Base-by-base conservation (phyloP, 2,888 invertebrate genomes). In the Callyntrura sp. region DNA sequence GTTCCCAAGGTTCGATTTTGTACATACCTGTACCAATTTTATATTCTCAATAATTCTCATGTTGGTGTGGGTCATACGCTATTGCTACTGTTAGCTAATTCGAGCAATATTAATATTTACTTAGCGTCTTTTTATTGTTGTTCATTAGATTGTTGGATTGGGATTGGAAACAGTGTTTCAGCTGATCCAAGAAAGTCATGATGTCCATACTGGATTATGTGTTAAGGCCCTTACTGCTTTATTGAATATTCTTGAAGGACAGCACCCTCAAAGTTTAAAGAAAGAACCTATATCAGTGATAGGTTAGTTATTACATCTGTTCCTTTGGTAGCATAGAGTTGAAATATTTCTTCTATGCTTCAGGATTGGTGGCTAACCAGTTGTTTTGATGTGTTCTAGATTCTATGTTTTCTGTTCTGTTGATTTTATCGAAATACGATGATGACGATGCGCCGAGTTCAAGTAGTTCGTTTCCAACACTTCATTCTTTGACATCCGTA, bases 211-310 rank as follows among this genome's bases (percentile, higher is more conserved):
- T 0, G 95, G 96, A 88, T 96, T 99, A 84, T 99, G 99, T 95
- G 97, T 97, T 76, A 97, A 97, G 94, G 98, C 99, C 4, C 95
- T 99, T 55, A 96, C 96, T 93, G 98, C 99, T 0, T 95, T 99
- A 92, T 95, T 99, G 57, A 98, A 98, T 95, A 97, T 99, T 85
- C 95, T 99, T 87, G 98, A 99, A 95, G 98, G 98, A 28, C 97
- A 98, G 94, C 96, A 96, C 82, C 98, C 98, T 0, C 98, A 98
- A 95, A 97, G 97, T 92, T 95, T 98, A 92, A 96, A 96, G 94
- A 96, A 96, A 85, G 98, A 98, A 95, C 97, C 98, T 8, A 95
- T 96, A 70, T 97, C 97, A 94, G 96, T 97, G 93, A 95, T 96
- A 88, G 96, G 96, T 96, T 94, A 93, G 94, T 91, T 78, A 25